Conservation (phyloP, 2,888 invertebrate genomes). For the Nomada hirtipes region DNA sequence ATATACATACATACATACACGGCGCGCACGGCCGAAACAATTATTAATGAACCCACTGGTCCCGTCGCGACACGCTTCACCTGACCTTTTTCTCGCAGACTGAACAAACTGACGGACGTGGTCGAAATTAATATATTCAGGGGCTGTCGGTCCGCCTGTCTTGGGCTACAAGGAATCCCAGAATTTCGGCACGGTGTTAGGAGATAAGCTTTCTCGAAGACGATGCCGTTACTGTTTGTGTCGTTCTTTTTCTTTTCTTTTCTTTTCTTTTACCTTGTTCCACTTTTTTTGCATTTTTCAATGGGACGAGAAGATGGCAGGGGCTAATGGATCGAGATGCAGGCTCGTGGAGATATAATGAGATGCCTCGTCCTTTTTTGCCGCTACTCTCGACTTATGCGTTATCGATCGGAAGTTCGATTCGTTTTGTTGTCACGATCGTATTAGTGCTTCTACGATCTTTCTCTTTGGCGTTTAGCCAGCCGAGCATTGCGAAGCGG, state of each 20-base stretch:
- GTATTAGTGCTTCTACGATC: conserved; percentile 1
- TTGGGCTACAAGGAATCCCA: conserved; percentile 35
- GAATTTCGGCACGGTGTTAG: conserved; percentile 53
- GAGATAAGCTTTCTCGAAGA: conserved; percentile 42
- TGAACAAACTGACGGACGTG: conserved; percentile 23
- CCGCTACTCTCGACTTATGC: conserved; percentile 25
- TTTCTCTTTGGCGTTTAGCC: not conserved
- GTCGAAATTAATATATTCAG: conserved; percentile 56
- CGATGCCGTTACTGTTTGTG: conserved; percentile 6
- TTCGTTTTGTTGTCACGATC: conserved; percentile 16
- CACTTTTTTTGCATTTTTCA: not conserved
- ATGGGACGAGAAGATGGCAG: conserved; percentile 13
- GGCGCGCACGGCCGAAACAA: conserved; percentile 35
- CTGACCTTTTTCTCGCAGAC: conserved; percentile 57
- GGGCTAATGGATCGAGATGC: conserved; percentile 52
- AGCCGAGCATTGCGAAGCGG: not conserved
- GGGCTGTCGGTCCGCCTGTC: conserved; percentile 38
- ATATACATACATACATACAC: not conserved
- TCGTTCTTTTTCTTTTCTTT: not conserved
- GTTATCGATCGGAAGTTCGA: conserved; percentile 19
- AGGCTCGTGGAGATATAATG: conserved; percentile 45
- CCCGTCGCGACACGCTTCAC: conserved; percentile 42
- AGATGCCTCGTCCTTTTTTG: conserved; percentile 15
- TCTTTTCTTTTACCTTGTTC: not conserved
- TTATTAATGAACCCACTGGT: conserved; percentile 61